These are phyloP conservation scores for Mystacornis crossleyi DNA, from an alignment of 2,113 vertebrate species.

Conservation along the genomic window DNA sequence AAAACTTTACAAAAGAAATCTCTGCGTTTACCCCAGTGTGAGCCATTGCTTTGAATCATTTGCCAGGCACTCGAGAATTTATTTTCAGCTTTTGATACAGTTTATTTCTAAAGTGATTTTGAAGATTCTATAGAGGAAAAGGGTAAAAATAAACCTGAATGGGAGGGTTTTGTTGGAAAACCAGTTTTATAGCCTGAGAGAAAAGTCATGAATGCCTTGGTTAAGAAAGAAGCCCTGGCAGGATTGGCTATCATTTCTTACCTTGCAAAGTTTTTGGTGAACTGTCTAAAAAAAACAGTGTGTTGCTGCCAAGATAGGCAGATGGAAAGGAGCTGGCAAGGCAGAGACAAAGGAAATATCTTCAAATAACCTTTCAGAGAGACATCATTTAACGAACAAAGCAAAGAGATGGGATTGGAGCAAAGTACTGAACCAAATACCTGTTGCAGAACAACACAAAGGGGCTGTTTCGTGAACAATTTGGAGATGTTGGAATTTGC, in stretches of 20 bases:
- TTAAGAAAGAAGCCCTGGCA: constrained; percentile 26
- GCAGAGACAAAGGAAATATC: constrained; percentile 7
- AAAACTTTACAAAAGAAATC: constrained; percentile 54
- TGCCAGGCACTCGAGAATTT: constrained; percentile 43
- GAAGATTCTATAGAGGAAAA: constrained; percentile 36
- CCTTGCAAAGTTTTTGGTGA: constrained; percentile 41
- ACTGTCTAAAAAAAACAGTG: background rate
- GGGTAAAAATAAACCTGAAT: constrained; percentile 58
- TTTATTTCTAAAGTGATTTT: constrained; percentile 51
- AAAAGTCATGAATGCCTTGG: constrained; percentile 36
- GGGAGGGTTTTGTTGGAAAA: constrained; percentile 21
- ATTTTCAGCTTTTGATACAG: constrained; percentile 52
- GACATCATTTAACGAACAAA: background rate
- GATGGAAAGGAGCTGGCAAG: constrained; percentile 11
- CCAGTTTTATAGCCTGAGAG: background rate
- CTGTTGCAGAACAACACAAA: background rate
- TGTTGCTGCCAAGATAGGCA: background rate
- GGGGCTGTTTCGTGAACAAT: background rate
- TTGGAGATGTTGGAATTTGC: background rate
- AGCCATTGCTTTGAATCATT: constrained; percentile 43
- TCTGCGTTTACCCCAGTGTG: constrained; percentile 36
- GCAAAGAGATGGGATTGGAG: background rate
- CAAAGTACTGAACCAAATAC: background rate
- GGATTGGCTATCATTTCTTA: background rate
- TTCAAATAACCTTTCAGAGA: constrained; percentile 17